Conservation (phyloP, 2,888 invertebrate species). For the Acronicta aceris region DNA sequence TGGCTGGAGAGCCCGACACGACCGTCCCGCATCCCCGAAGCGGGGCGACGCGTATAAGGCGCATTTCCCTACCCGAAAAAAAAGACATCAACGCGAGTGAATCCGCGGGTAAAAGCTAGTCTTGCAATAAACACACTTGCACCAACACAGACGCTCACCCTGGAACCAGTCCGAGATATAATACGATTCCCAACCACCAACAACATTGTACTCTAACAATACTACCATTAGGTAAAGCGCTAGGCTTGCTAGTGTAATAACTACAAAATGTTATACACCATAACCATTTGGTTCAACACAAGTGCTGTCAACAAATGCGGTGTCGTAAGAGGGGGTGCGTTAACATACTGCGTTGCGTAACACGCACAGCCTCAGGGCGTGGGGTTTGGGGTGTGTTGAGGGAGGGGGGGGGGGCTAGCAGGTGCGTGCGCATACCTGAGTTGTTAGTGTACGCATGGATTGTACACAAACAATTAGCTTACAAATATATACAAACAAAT, state of each 20-base stretch:
- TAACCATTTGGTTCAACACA: background rate
- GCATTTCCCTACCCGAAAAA: no score
- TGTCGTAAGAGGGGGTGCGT: slow-evolving; percentile 3
- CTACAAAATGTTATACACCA: background rate
- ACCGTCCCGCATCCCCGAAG: no score
- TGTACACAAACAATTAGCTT: slow-evolving; percentile 34
- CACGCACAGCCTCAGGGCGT: background rate
- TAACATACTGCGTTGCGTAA: background rate
- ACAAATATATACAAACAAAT: slow-evolving; percentile 59
- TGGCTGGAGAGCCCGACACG: no score
- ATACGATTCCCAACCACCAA: background rate
- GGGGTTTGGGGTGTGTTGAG: background rate
- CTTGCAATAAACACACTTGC: background rate
- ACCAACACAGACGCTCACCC: background rate
- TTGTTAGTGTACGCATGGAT: slow-evolving; percentile 52
- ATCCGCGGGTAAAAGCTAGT: no score
- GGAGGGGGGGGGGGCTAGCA: background rate
- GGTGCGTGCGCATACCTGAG: slow-evolving; percentile 61
- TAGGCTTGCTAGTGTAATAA: background rate
- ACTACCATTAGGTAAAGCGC: background rate
- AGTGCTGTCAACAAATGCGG: background rate
- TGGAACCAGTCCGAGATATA: background rate
- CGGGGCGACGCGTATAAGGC: no score
- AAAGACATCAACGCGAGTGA: no score
- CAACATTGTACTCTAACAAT: background rate